Evolutionary conservation across 2,888 invertebrate genomes (phyloP), one percentile per base, ranked within the genome.

Genomic region (Sipha maydis): DNA sequence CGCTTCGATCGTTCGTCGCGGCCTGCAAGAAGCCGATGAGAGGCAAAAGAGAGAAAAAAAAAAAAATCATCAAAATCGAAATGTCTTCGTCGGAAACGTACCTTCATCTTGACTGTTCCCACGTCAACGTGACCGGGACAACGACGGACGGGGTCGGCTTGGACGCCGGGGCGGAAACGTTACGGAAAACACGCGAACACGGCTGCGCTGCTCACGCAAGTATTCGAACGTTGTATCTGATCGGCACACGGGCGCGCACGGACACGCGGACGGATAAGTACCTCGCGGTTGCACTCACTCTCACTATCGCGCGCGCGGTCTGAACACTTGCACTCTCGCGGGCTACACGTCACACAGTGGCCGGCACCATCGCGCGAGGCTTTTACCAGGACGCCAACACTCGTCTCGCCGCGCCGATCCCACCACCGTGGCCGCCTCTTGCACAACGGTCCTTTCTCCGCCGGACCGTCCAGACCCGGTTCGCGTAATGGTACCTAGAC

Each of bases 281-380:
- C 34, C 31, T 77, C 31, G 48, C 9, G 48, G 48, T 28, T n/a
- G 5, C 86, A 86, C 86, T 80, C 38, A 86, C 86, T 80, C 38
- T 80, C 79, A 73, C 56, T 71, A 3, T 73, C 79, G 21, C 41
- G 21, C 41, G 7, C 76, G 71, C 31, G 76, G 21, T 8, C 67
- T 67, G 56, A 86, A 79, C 86, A 88, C 86, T 88, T 88, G 86
- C 86, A 88, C 80, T 88, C 80, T 88, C 86, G 38, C 80, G 80
- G 25, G 61, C 80, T 41, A 73, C n/a, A 82, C 86, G 85, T 80
- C 86, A n/a, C 31, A 80, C 86, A 61, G 41, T 19, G 71, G 5
- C 56, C 25, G 61, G 86, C 67, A 88, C 75, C 80, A 48, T 86
- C 80, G 71, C 80, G 25, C 28, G 80, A 75, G 75, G 80, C 85